These are phyloP conservation scores for Zaprionus ornatus DNA, from an alignment of 1,140 invertebrate species.

Conservation along the genomic window DNA sequence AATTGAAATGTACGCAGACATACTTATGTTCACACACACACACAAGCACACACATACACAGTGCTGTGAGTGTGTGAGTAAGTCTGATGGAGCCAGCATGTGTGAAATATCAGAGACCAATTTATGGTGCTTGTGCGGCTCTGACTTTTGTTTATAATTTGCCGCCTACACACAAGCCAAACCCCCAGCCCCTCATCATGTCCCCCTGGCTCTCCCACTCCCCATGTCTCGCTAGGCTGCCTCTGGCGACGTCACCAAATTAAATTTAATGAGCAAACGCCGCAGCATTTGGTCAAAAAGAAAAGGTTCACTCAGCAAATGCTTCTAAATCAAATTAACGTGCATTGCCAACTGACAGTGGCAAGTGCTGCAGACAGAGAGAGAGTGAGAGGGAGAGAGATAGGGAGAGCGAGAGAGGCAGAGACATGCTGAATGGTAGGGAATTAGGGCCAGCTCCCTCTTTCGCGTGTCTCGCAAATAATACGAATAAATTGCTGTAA, in stretches of 20 bases:
- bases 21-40: conserved; percentile 14
- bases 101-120: conserved; percentile 75
- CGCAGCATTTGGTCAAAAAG: conserved; percentile 49
- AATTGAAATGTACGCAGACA: conserved; percentile 45
- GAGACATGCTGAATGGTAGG: neutral
- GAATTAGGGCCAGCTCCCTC: conserved; percentile 1
- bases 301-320: conserved; percentile 73
- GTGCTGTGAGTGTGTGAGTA: conserved; percentile 12
- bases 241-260: conserved; percentile 56
- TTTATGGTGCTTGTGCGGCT: conserved; percentile 73
- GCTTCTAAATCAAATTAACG: conserved; percentile 74
- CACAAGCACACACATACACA: neutral
- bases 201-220: neutral
- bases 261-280: conserved; percentile 72
- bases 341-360: conserved; percentile 27
- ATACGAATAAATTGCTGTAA: conserved; percentile 67
- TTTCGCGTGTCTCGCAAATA: conserved; percentile 39
- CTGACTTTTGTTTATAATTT: conserved; percentile 71
- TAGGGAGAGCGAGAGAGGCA: too few relatives aligned
- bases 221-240: neutral
- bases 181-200: neutral
- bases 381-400: neutral
- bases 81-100: conserved; percentile 58
- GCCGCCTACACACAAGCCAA: conserved; percentile 16
- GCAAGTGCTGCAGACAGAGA: neutral